These are phyloP conservation scores for Oriolus oriolus DNA, from an alignment of 2,113 vertebrate genomes.

Conservation along the genomic window DNA sequence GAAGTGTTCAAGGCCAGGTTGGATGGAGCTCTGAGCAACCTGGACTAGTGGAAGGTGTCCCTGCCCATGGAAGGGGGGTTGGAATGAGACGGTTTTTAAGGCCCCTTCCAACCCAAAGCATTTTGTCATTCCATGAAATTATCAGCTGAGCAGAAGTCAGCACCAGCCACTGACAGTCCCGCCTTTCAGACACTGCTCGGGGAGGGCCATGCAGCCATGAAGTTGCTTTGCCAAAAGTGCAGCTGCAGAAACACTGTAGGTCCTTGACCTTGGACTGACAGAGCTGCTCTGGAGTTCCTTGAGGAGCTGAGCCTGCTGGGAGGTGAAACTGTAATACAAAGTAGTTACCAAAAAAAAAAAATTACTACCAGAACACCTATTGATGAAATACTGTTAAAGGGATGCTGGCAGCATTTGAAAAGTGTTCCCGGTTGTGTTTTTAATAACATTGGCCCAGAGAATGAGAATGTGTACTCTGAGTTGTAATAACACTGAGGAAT, in stretches of 20 bases:
- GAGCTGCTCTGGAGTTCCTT: background rate
- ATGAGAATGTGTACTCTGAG: slow-evolving; percentile 37
- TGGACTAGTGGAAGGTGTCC: background rate
- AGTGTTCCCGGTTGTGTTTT: background rate
- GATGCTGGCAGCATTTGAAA: slow-evolving; percentile 4
- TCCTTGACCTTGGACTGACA: fast-evolving
- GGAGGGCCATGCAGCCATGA: fast-evolving
- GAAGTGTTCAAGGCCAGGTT: background rate
- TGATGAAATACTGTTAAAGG: background rate
- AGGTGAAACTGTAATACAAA: background rate
- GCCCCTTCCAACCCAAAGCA: background rate
- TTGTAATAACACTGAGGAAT: slow-evolving; percentile 47
- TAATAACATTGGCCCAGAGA: background rate
- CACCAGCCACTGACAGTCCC: background rate
- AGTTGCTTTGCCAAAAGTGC: background rate
- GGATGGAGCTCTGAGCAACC: background rate
- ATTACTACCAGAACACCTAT: slow-evolving; percentile 3
- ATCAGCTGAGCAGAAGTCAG: background rate
- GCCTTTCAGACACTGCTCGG: background rate
- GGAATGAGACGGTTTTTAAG: background rate
- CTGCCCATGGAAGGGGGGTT: fast-evolving
- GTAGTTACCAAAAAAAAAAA: background rate
- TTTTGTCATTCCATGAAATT: background rate
- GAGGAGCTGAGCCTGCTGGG: background rate
- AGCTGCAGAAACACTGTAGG: background rate